Conservation (phyloP, 2,888 invertebrate genomes). For the Papilio protenor region DNA sequence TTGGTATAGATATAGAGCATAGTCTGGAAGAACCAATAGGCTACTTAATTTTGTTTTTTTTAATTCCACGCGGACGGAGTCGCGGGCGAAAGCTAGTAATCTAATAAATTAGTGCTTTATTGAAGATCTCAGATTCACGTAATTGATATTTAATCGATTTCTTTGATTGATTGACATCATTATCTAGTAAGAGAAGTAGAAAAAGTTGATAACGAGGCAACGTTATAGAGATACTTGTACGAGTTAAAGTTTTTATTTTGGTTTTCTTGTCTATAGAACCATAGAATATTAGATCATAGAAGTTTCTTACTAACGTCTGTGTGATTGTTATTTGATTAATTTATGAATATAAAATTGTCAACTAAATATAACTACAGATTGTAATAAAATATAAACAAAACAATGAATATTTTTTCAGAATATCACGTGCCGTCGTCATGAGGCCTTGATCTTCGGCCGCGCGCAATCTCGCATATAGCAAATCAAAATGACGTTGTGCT, state of each 20-base stretch:
- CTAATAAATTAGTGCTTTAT: background rate
- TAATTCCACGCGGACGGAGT: no score
- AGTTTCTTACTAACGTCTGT: background rate
- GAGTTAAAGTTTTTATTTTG: no score
- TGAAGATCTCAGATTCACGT: background rate
- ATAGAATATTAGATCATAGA: background rate
- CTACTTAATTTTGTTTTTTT: no score
- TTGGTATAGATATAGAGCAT: no score
- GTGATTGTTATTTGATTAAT: no score
- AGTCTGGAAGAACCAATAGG: no score
- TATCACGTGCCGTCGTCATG: constrained; percentile 29
- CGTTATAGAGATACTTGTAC: background rate
- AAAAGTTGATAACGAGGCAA: background rate
- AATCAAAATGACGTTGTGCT: constrained; percentile 30
- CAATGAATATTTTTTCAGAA: constrained; percentile 6
- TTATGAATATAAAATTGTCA: background rate
- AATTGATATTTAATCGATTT: constrained; percentile 19
- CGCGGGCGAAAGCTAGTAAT: no score
- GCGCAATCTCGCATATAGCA: constrained; percentile 21
- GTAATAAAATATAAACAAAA: background rate
- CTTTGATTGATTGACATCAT: background rate
- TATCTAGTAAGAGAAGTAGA: background rate
- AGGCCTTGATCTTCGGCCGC: constrained; percentile 31
- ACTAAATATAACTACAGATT: constrained; percentile 3
- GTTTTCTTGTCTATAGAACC: background rate